Evolutionary conservation across 2,113 vertebrate species (phyloP).

Genomic region (Irena cyanogastra): DNA sequence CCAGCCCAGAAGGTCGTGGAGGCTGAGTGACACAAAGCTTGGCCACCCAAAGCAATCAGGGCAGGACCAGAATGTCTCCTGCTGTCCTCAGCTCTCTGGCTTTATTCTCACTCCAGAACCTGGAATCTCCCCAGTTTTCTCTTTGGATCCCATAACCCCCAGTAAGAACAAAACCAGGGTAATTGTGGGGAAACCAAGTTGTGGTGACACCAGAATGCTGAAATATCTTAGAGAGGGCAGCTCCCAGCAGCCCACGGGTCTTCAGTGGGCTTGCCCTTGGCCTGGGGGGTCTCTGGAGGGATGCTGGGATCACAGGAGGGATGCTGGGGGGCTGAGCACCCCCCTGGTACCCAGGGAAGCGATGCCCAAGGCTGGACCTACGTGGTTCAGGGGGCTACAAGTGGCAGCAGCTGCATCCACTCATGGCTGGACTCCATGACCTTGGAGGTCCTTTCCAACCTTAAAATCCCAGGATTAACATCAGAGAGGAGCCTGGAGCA

Average conservation of each 20-base stretch:
- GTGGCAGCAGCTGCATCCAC: not conserved
- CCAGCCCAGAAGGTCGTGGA: not conserved
- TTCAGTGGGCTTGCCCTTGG: not conserved
- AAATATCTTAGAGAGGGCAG: not conserved
- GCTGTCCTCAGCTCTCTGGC: not conserved
- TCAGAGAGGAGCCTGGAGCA: not conserved
- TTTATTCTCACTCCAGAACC: not conserved
- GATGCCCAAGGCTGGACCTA: fast-evolving
- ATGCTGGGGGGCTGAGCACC: not conserved
- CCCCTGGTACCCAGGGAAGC: not conserved
- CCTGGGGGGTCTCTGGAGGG: not conserved
- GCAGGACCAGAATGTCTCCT: not conserved
- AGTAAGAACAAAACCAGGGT: not conserved
- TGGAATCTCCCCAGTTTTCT: not conserved
- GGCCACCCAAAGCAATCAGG: not conserved
- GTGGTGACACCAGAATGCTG: not conserved
- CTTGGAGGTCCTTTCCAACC: not conserved
- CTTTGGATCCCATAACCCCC: not conserved
- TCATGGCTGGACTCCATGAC: fast-evolving
- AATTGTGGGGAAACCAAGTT: not conserved
- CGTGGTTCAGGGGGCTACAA: fast-evolving
- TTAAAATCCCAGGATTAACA: fast-evolving
- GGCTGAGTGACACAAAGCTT: not conserved
- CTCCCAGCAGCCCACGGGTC: not conserved
- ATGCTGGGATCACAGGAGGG: not conserved